phyloP scores from a whole-genome alignment of 2,888 invertebrate genomes.

The Drosophila mercatorum region DNA sequence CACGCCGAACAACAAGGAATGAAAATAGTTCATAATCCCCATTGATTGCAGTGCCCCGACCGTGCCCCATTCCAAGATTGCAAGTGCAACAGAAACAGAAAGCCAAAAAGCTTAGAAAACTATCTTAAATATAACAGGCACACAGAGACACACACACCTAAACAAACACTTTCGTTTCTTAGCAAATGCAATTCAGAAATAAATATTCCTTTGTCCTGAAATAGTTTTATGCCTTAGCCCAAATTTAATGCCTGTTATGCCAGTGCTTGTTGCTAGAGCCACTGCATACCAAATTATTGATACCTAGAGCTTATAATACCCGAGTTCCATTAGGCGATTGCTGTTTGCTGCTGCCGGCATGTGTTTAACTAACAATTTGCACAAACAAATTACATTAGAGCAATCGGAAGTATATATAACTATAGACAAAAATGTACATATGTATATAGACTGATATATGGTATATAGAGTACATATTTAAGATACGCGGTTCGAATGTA shows the following conservation, averaged over 20 bases:
- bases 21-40: slow-evolving; percentile 76
- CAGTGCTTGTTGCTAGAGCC: not conserved
- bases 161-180: not conserved
- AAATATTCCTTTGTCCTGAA: slow-evolving; percentile 2
- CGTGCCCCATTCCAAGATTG: slow-evolving; percentile 38
- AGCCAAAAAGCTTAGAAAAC: slow-evolving; percentile 17
- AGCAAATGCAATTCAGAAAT: not conserved
- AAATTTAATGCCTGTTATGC: not conserved
- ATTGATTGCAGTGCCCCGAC: slow-evolving; percentile 58
- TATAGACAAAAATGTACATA: not conserved
- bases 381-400: not conserved
- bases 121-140: slow-evolving; percentile 15
- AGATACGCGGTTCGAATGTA: not conserved
- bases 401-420: not conserved
- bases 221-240: not conserved
- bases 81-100: slow-evolving; percentile 33
- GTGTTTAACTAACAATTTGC: not conserved
- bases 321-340: not conserved
- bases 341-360: not conserved
- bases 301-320: not conserved
- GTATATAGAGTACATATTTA: not conserved
- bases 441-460: not conserved
- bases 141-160: not conserved
- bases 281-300: not conserved
- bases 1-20: slow-evolving; percentile 40